These are phyloP conservation scores for Arion vulgaris DNA, from an alignment of 1,140 invertebrate genomes.

Conservation along the genomic window DNA sequence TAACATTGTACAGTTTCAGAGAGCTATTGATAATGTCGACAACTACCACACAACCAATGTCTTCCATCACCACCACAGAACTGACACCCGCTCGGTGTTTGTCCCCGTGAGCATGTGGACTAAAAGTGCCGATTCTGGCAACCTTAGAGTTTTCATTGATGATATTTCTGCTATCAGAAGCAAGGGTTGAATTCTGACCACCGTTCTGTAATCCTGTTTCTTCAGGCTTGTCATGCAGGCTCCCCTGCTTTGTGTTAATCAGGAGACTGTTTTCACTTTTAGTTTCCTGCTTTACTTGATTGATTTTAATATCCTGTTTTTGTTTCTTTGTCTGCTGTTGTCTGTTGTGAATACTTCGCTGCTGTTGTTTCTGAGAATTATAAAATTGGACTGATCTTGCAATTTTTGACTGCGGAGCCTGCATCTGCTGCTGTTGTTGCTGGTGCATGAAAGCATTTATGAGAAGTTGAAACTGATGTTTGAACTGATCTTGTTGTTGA, in stretches of 20 bases:
- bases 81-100: constrained; percentile 8
- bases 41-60: not conserved
- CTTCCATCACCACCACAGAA: constrained; percentile 16
- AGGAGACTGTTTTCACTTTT: not conserved
- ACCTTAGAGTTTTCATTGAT: not conserved
- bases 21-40: constrained; percentile 21
- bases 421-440: not conserved
- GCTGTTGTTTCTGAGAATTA: not conserved
- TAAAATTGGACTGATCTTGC: not conserved
- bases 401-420: constrained; percentile 1
- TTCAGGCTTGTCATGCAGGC: not conserved
- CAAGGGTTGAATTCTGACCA: not conserved
- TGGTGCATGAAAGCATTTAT: constrained; percentile 16
- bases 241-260: not conserved
- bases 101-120: constrained; percentile 16
- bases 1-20: constrained; percentile 16
- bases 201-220: not conserved
- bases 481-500: not conserved
- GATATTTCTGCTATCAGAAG: not conserved
- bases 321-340: not conserved
- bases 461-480: constrained; percentile 8
- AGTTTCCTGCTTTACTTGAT: not conserved
- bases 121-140: constrained; percentile 3
- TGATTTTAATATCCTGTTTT: not conserved
- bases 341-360: not conserved